Evolutionary conservation across 2,888 invertebrate species (phyloP), one percentile per base, ranked within the genome.

Genomic region (Coremacera marginata): DNA sequence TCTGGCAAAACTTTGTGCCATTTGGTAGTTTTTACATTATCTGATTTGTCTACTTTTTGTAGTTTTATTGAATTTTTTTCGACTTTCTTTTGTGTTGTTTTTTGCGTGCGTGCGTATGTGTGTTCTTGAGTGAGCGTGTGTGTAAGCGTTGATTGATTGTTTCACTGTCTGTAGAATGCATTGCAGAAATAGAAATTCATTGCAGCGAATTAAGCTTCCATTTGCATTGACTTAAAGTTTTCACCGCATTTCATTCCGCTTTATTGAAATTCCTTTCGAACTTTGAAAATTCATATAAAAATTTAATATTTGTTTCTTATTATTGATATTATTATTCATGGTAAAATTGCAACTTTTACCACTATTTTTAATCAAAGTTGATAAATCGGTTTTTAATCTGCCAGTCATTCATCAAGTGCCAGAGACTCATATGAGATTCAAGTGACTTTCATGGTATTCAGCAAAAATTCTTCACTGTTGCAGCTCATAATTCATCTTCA

Each of bases 401-500:
- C 44, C 44, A 44, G 44, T 44, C 44, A 44, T 44, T 44, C 44
- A 44, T 44, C 44, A 44, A 44, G 11, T 44, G 44, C 44, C 44
- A 44, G 44, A 4, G 2, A 44, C 44, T 44, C 1, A 14, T 44
- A 44, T 44, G 44, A 44, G 11, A 44, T 44, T 44, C 44, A 44
- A 44, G 44, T 44, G 44, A 44, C 44, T 44, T 44, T 44, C 44
- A 44, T 44, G 11, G 44, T 44, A 44, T 44, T 44, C 44, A 44
- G 44, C 44, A 44, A 44, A 44, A 44, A 44, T 44, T 44, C 44
- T 44, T 14, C 1, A 44, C 44, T 44, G 44, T 14, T 11, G 14
- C 14, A 11, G 60, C 14, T 60, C 60, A 60, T 60, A 60, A 60
- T 60, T 60, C 60, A 60, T 60, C 60, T 60, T 60, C 60, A 60